Percentiles rank a stretch among this genome's conserved stretches.
These are phyloP conservation scores for Ciona savignyi DNA, from an alignment of 23 tunicate genomes.

Conservation along the genomic window DNA sequence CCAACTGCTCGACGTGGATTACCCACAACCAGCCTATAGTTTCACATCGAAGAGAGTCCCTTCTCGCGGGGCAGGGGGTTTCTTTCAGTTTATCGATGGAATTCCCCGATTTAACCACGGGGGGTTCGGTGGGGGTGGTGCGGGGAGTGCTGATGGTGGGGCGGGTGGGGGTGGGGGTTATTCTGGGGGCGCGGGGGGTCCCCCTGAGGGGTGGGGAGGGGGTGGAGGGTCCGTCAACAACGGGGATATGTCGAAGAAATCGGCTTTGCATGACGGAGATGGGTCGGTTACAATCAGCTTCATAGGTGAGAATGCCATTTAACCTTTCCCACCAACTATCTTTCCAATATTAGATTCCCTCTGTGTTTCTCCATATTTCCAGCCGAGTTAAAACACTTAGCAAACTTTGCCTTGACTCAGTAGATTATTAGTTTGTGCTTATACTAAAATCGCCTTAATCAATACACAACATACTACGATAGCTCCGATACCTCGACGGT, in stretches of 20 bases:
- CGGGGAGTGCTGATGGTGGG: slow-evolving; percentile 82
- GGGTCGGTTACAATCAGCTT: slow-evolving; percentile 85
- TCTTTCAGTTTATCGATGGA: slow-evolving; percentile 24
- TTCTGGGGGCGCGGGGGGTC: slow-evolving; percentile 92
- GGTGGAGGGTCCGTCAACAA: slow-evolving; percentile 83
- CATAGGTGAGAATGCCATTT: no score
- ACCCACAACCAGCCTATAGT: slow-evolving; percentile 36
- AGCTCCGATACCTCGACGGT: no score
- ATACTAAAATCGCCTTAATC: no score
- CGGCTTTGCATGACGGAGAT: slow-evolving; percentile 16
- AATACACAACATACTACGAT: no score
- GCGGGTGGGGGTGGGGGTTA: slow-evolving; percentile 93
- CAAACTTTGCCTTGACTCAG: no score
- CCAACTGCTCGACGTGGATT: slow-evolving; percentile 10
- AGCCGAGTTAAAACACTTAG: no score
- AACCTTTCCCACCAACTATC: no score
- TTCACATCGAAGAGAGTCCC: slow-evolving; percentile 12
- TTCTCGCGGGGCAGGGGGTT: slow-evolving; percentile 79
- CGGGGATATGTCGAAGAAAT: slow-evolving; percentile 33
- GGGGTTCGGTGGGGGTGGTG: slow-evolving; percentile 95
- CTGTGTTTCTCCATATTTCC: no score
- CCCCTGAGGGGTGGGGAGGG: slow-evolving; percentile 91
- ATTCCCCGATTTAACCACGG: slow-evolving; percentile 45
- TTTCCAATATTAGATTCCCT: no score
- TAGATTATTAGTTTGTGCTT: no score